A percentile compares a stretch with the other conserved stretches of the same genome.
Evolutionary conservation across 2,113 vertebrate species (phyloP).

Genomic region (Columbina picui): DNA sequence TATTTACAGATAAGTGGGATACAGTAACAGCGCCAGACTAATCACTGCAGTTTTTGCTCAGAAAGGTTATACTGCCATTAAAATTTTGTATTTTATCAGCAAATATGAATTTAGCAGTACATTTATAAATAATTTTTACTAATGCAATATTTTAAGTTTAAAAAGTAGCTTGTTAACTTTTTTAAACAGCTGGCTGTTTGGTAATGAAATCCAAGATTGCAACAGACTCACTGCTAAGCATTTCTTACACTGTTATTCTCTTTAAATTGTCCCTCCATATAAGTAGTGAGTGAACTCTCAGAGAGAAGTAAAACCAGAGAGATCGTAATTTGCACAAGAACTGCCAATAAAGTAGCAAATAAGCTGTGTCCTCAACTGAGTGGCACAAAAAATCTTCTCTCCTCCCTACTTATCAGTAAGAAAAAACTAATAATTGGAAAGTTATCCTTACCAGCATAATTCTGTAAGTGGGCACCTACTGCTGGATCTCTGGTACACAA

Average conservation of each 20-base stretch:
- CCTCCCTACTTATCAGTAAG: not conserved
- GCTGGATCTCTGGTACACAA: not conserved
- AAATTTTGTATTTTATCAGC: not conserved
- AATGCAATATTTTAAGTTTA: not conserved
- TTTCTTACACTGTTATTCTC: not conserved
- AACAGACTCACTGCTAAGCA: not conserved
- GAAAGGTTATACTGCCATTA: not conserved
- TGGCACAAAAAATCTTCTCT: not conserved
- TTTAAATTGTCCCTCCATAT: not conserved
- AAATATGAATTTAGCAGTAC: not conserved
- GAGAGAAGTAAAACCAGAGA: not conserved
- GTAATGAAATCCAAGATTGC: not conserved
- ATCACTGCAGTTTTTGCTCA: not conserved
- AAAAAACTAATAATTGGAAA: not conserved
- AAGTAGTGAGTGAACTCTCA: not conserved
- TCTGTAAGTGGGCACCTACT: not conserved
- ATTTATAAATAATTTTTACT: not conserved
- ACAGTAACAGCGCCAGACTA: not conserved
- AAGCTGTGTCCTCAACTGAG: not conserved
- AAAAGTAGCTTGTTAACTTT: not conserved
- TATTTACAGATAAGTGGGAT: not conserved
- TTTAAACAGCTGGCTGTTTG: not conserved
- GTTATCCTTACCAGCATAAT: not conserved
- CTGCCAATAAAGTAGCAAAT: not conserved
- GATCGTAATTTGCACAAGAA: not conserved